Evolutionary conservation across 1,140 invertebrate species (phyloP), one percentile per base, ranked within the genome.

Genomic region (Tetramorium alpestre): DNA sequence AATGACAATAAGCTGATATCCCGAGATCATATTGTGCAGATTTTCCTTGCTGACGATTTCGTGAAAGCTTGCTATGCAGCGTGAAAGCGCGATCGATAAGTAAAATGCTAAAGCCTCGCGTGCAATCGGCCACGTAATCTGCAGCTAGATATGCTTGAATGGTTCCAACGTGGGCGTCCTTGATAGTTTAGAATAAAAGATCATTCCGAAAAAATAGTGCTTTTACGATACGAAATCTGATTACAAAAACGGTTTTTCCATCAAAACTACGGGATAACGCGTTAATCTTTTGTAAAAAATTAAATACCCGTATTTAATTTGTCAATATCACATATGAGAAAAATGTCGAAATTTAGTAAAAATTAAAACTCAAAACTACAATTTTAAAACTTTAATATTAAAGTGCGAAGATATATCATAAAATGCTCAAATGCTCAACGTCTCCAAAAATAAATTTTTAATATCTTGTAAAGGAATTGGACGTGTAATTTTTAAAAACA

Each of bases 111-210:
- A 75, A 76, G 56, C 69, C 58, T 85, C 13, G 81, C 73, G 69
- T 89, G 78, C 78, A 87, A 87, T 87, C 75, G 54, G 25, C 56
- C 85, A n/a, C 51, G 16, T 72, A 69, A 88, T 88, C 69, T 87
- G 64, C 38, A 51, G 51, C n/a, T 76, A 51, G 54, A 87, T 87
- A 60, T 82, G 78, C 72, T 87, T 60, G 33, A 84, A 76, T 62
- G 51, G 22, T 69, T 58, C n/a, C 70, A 60, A 47, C 69, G 38
- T 62, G 41, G 41, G 80, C 13, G 69, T 33, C 56, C 69, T 84
- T 84, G 69, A 49, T 73, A 33, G 41, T 84, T 84, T 84, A 73
- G 56, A 84, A 73, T 84, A 84, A 84, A 62, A 56, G 80, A 84
- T 73, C 67, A 73, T 54, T 10, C 7, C 11, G 41, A 56, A 58